Evolutionary conservation across 2,113 vertebrate species (phyloP).

Genomic region (Carollia perspicillata): DNA sequence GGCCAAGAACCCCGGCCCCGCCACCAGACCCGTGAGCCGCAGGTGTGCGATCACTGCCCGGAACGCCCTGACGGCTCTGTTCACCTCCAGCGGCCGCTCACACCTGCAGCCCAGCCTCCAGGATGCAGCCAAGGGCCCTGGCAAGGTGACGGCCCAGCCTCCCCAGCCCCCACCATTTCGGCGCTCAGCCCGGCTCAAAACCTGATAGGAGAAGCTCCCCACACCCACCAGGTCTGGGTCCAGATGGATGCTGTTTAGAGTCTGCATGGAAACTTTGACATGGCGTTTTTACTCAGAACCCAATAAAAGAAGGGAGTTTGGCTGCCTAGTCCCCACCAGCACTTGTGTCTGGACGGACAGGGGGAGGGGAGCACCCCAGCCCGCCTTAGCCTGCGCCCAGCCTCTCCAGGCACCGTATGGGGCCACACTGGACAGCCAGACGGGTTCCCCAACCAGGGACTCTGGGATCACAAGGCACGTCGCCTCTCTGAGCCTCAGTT

Average conservation of each 20-base stretch:
- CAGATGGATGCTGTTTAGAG: constrained; percentile 63
- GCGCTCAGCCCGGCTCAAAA: constrained; percentile 78
- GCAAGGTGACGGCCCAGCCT: constrained; percentile 45
- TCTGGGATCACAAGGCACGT: background rate
- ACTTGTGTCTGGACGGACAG: constrained; percentile 31
- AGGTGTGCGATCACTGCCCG: constrained; percentile 53
- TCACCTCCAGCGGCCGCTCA: background rate
- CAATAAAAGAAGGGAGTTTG: constrained; percentile 79
- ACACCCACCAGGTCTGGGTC: background rate
- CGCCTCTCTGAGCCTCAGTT: background rate
- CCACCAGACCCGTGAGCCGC: constrained; percentile 58
- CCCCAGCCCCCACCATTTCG: constrained; percentile 58
- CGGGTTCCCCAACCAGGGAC: background rate
- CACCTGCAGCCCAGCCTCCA: background rate
- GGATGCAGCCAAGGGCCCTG: constrained; percentile 39
- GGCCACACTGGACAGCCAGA: background rate
- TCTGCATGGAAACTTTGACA: constrained; percentile 63
- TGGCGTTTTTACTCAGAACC: constrained; percentile 78
- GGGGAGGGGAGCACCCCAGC: background rate
- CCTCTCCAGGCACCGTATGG: background rate
- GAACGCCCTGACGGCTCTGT: constrained; percentile 59
- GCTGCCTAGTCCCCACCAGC: constrained; percentile 41
- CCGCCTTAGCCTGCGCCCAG: background rate
- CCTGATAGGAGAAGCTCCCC: constrained; percentile 71
- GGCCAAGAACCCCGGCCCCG: constrained; percentile 72